Evolutionary conservation across 37 sponge, comb jelly and placozoan genomes (phyloP).

Genomic region (Hormiphora californensis): DNA sequence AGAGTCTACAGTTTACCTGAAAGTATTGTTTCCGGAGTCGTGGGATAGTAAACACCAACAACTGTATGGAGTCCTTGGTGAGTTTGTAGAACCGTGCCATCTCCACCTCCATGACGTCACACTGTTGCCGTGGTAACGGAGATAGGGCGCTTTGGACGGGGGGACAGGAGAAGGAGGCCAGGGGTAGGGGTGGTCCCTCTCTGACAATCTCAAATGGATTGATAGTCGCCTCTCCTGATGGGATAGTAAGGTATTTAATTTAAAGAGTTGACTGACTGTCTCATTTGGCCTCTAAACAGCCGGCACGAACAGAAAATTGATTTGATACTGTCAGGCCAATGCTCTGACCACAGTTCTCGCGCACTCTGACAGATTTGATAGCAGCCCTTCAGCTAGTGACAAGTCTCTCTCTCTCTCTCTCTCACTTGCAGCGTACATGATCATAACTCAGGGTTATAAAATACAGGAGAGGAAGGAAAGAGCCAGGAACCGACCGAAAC

Average conservation of each 20-base stretch:
- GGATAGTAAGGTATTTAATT: not conserved
- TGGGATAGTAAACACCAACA: not conserved
- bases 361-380: not conserved
- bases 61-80: not conserved
- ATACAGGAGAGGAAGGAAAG: no score
- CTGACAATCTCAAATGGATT: conserved; percentile 1
- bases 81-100: conserved; percentile 27
- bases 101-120: conserved; percentile 8
- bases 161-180: not conserved
- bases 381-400: no score
- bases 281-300: no score
- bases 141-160: not conserved
- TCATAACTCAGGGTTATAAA: no score
- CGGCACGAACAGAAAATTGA: not conserved
- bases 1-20: conserved; percentile 23
- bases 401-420: no score
- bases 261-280: no score
- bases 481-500: no score
- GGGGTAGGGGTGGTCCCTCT: not conserved
- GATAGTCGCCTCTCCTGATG: conserved; percentile 5
- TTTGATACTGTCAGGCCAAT: not conserved
- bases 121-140: not conserved
- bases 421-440: no score
- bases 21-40: conserved; percentile 32
- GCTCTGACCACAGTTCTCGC: not conserved